Conservation (phyloP, 2,888 invertebrate species). For the Drosophila meridionalis region DNA sequence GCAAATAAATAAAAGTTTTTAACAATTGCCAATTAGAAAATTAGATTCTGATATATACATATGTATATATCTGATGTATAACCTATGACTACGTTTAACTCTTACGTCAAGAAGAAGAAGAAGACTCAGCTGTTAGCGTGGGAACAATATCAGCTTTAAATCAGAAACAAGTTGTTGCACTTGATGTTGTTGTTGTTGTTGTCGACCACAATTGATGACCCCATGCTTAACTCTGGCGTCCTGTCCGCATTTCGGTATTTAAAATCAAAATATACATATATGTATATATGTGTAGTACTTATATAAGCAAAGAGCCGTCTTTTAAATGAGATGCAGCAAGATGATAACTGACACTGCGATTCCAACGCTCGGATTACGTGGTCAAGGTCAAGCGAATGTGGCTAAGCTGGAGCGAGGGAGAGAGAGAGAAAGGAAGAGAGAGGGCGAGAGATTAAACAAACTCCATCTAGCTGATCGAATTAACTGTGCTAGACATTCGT, state of each 20-base stretch:
- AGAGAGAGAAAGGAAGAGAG: not conserved
- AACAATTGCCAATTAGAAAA: slow-evolving; percentile 65
- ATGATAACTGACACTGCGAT: slow-evolving; percentile 44
- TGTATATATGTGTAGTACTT: not conserved
- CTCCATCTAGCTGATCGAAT: not conserved
- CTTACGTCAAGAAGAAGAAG: slow-evolving; percentile 21
- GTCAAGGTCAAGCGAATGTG: slow-evolving; percentile 50
- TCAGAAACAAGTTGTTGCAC: slow-evolving; percentile 19
- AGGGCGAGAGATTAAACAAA: not conserved
- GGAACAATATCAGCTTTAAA: slow-evolving; percentile 37
- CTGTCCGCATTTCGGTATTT: slow-evolving; percentile 47
- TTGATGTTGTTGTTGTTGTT: slow-evolving; percentile 16
- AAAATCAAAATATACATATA: slow-evolving; percentile 15
- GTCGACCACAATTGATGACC: slow-evolving; percentile 53
- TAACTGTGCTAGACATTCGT: not conserved
- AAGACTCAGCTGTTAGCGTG: slow-evolving; percentile 32
- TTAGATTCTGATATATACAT: slow-evolving; percentile 1
- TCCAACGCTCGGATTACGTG: slow-evolving; percentile 28
- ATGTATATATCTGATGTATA: not conserved
- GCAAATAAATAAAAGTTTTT: slow-evolving; percentile 52
- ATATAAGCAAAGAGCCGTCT: slow-evolving; percentile 15
- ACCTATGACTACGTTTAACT: slow-evolving; percentile 1
- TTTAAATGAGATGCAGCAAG: slow-evolving; percentile 49
- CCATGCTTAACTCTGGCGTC: slow-evolving; percentile 39
- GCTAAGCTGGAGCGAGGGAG: not conserved